Evolutionary conservation across 1,140 invertebrate genomes (phyloP), one percentile per base, ranked within the genome.

Genomic region (Cydia fagiglandana): DNA sequence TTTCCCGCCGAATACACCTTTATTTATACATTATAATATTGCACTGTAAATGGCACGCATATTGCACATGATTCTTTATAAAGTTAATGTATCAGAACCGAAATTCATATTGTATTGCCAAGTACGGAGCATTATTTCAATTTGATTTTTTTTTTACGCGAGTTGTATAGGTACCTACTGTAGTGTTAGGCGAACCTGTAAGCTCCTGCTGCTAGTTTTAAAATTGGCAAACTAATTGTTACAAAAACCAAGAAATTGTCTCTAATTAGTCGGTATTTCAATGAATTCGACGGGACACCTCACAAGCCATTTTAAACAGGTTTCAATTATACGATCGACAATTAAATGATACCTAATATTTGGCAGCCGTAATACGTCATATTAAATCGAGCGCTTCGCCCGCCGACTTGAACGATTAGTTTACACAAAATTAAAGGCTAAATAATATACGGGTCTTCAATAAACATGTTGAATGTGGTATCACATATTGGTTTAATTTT

Each of bases 1-100:
- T n/a, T 56, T 56, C 53, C 56, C 56, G 56, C n/a, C 56, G 20
- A 61, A 61, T 17, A 53, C n/a, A 53, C 17, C 7, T 56, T 56
- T 1, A 17, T 56, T 17, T 7, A 56, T 7, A n/a, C 1, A 56
- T 17, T 56, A 7, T 17, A 13, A 56, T 68, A 68, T 68, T 68
- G 64, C 64, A 68, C 64, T 34, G 38, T 4, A 38, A 24, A 68
- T 68, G 64, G 64, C 64, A 68, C 64, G 64, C 64, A 2, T 68
- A 34, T 68, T 68, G 64, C 64, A 68, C 64, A 68, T 30, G 12
- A 38, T 34, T 56, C 15, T 56, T 7, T 56, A n/a, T 17, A 17
- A 17, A 56, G 15, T 50, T 50, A 47, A 47, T 13, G 10, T 45
- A 45, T 3, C 41, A 45, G 12, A 13, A 45, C 34, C 1, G 45